Evolutionary conservation across 2,888 invertebrate species (phyloP), one percentile per base, ranked within the genome.

Genomic region (Chouioia cunea): DNA sequence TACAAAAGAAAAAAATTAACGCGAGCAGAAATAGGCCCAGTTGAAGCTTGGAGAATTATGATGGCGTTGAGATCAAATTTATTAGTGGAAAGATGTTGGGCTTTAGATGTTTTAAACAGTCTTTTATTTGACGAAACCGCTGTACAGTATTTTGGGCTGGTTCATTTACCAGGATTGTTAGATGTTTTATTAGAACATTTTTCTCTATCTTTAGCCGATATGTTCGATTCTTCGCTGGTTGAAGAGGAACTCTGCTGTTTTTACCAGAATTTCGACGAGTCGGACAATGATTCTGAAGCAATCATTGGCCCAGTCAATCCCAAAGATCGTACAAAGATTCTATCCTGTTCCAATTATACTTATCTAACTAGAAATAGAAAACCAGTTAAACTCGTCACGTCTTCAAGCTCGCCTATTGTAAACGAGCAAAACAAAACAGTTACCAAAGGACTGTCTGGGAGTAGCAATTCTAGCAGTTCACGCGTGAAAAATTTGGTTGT

Each of bases 11-110:
- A 95, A 81, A 91, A 96, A 75, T 87, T 97, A 77, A 92, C 92
- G 68, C 91, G 93, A 80, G 87, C 90, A 47, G 97, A 99, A 86
- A 91, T 97, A 71, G 94, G 94, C 77, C 95, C 95, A 65, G 92
- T 97, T 18, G 98, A 99, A 87, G 96, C 98, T 58, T 98, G 99
- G 97, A 91, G 97, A 77, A 91, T 99, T 78, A 94, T 98, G 90
- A 98, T 99, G 99, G 93, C 97, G 78, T 90, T 99, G 81, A 93
- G 97, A 81, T 98, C 97, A 10, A 99, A 98, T 54, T 89, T 98
- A 73, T 89, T 98, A 70, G 94, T 97, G 20, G 99, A 99, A 88
- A 96, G 97, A 77, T 96, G 96, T 76, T 99, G 98, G 95, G 99
- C 99, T 65, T 89, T 99, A 77, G 99, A 99, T 86, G 93, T 97